Evolutionary conservation across 2,113 vertebrate genomes (phyloP).

Genomic region (Brienomyrus longianalis): DNA sequence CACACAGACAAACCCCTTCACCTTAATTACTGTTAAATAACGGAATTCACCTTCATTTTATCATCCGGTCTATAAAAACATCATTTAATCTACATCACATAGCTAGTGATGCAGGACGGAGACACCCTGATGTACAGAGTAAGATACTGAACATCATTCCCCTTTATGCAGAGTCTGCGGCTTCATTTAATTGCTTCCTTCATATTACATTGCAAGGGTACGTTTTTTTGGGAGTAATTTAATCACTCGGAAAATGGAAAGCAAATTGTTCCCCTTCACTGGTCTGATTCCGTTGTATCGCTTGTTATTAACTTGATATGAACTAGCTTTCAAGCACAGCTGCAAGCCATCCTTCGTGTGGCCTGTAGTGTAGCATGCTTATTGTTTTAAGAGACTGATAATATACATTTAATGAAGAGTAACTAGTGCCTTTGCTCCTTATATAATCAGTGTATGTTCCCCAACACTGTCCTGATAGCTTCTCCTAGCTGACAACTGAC

Average conservation of each 20-base stretch:
- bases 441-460: neutral
- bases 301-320: neutral
- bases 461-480: neutral
- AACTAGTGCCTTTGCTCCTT: neutral
- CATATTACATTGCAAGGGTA: neutral
- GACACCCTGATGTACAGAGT: neutral
- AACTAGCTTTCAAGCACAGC: neutral
- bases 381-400: neutral
- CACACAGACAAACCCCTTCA: neutral
- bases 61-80: neutral
- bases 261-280: conserved; percentile 3
- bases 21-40: neutral
- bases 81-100: neutral
- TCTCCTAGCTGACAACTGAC: neutral
- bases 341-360: neutral
- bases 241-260: conserved; percentile 9
- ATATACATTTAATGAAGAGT: neutral
- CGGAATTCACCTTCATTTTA: neutral
- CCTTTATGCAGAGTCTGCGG: neutral
- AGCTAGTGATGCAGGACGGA: neutral
- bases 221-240: conserved; percentile 1
- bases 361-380: neutral
- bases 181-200: conserved; percentile 1
- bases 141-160: neutral
- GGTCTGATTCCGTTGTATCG: neutral